Percentiles rank a stretch among this genome's conserved stretches.
These are phyloP conservation scores for Drosophila parvula DNA, from an alignment of 1,140 invertebrate species.

Conservation along the genomic window DNA sequence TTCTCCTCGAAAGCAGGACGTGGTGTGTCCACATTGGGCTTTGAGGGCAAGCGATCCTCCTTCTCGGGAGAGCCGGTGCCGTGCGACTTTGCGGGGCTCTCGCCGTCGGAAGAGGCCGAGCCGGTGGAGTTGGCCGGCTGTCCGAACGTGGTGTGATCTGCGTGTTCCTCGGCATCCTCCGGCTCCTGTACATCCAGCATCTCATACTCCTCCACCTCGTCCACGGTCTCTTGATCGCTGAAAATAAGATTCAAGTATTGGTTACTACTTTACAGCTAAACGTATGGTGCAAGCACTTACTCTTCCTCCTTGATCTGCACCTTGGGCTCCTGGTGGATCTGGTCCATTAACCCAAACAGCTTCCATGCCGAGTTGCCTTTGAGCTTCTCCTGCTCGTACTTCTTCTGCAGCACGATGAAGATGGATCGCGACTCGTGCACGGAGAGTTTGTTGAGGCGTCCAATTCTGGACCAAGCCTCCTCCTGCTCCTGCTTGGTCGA, in stretches of 20 bases:
- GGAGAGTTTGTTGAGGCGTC: slow-evolving; percentile 76
- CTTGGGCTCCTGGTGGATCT: slow-evolving; percentile 76
- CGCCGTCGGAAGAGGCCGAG: slow-evolving; percentile 70
- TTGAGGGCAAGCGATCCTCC: slow-evolving; percentile 61
- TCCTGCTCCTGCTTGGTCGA: slow-evolving; percentile 75
- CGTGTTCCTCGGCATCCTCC: slow-evolving; percentile 66
- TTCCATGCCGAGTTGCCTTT: slow-evolving; percentile 78
- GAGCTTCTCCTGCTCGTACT: slow-evolving; percentile 77
- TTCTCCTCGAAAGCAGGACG: slow-evolving; percentile 73
- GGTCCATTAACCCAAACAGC: slow-evolving; percentile 74
- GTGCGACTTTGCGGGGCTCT: slow-evolving; percentile 75
- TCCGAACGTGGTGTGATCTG: slow-evolving; percentile 31
- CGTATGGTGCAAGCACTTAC: slow-evolving; percentile 47
- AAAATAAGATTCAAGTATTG: not conserved
- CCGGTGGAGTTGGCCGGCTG: slow-evolving; percentile 59
- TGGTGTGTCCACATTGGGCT: slow-evolving; percentile 61
- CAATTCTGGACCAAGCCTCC: slow-evolving; percentile 77
- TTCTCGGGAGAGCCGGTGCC: slow-evolving; percentile 75
- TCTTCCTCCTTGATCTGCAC: slow-evolving; percentile 55
- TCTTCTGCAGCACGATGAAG: slow-evolving; percentile 80
- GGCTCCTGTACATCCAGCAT: slow-evolving; percentile 79
- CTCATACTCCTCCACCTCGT: slow-evolving; percentile 79
- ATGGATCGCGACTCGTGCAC: slow-evolving; percentile 81
- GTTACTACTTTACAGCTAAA: not conserved
- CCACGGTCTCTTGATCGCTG: slow-evolving; percentile 63